Base-by-base conservation (phyloP, 1,140 invertebrate genomes). In the Drosophila mayri region DNA sequence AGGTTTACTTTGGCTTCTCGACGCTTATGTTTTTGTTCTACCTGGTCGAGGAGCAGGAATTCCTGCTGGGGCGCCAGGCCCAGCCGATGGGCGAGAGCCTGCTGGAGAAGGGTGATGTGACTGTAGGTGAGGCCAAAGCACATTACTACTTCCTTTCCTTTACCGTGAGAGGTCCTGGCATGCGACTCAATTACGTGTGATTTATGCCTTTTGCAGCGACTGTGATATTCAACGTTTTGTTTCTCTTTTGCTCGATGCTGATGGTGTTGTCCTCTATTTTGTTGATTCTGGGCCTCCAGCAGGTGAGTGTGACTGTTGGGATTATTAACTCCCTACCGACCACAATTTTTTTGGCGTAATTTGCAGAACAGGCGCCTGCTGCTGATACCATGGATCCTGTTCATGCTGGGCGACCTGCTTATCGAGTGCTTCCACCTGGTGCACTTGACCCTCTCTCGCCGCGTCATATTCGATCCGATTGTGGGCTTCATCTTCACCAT, bases 171-270 rank as follows among this genome's bases (percentile, higher is more conserved):
- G 35, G 37, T 30, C 22, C 18, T 4, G n/a, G 22, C 14, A 25
- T 30, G 20, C 32, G 40, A 14, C 50, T 66, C 64, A 86, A 63
- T 77, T 73, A 80, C 46, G 50, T 59, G 54, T 71, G 73, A 76
- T 76, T 76, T 76, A 76, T 78, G 46, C 70, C 60, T 37, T 47
- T 79, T 76, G 47, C 79, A 91, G 90, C 76, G 65, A 91, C 85
- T 91, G 88, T 91, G 82, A 85, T 91, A 91, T 91, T 91, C 74
- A 91, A 91, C 76, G 63, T 91, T 64, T 86, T 91, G 72, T 81
- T 90, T 62, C 84, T 91, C 52, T 80, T 84, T 76, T 91, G 90
- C 80, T 86, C 90, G 12, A 59, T 91, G 70, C 72, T 91, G 50
- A 83, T 91, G 72, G 64, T 91, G 37, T 32, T 91, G 35, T 72